Percentiles rank a stretch among this genome's conserved stretches.
Evolutionary conservation across 1,140 invertebrate species (phyloP).

Genomic region (Zaprionus vittiger): DNA sequence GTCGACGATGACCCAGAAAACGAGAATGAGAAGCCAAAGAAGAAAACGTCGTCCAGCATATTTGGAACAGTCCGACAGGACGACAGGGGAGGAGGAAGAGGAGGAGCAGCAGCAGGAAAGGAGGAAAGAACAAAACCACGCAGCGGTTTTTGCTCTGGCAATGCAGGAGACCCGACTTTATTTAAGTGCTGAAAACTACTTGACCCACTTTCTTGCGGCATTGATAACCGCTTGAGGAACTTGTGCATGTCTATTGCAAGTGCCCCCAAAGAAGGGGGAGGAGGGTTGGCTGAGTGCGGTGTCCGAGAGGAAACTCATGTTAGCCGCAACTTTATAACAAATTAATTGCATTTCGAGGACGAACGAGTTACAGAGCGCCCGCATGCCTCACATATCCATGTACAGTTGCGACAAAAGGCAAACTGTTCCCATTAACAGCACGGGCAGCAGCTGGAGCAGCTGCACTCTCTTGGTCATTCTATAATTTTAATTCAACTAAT

Average conservation of each 20-base stretch:
- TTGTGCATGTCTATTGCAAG: conserved; percentile 57
- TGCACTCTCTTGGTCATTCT: conserved; percentile 12
- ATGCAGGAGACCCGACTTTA: conserved; percentile 50
- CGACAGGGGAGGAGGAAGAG: neutral
- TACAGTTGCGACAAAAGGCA: conserved; percentile 14
- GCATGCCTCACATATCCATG: conserved; percentile 12
- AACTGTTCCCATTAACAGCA: conserved; percentile 15
- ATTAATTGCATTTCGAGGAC: conserved; percentile 65
- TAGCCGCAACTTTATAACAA: conserved; percentile 55
- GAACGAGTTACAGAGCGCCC: conserved; percentile 5
- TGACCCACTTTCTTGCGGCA: conserved; percentile 68
- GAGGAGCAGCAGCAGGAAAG: neutral
- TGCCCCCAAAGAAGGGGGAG: neutral
- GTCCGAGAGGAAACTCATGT: conserved; percentile 37
- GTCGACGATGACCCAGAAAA: conserved; percentile 69
- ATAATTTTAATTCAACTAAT: conserved; percentile 37
- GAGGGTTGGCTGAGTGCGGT: neutral
- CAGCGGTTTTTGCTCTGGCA: conserved; percentile 3
- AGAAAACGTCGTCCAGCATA: conserved; percentile 39
- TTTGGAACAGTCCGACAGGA: neutral
- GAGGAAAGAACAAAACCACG: conserved; percentile 30
- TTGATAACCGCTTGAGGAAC: conserved; percentile 57
- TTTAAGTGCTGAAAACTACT: conserved; percentile 78
- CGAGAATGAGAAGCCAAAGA: conserved; percentile 26
- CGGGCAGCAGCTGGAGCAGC: no score